Conservation (phyloP, 1,140 invertebrate species). For the Caerostris darwini region DNA sequence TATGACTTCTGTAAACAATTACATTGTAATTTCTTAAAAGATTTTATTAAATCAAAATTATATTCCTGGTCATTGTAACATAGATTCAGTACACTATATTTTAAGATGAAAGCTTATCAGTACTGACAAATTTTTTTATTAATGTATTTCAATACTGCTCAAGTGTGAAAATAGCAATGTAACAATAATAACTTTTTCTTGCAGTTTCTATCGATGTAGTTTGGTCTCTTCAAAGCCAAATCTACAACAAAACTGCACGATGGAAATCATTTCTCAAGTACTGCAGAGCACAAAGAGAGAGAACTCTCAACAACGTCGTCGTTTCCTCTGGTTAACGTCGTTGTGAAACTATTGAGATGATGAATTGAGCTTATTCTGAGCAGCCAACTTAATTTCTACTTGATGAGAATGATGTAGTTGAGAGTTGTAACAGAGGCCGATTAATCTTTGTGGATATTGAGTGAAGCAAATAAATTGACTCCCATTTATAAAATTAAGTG, state of each 20-base stretch:
- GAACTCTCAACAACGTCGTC: background rate
- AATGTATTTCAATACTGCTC: too few relatives aligned
- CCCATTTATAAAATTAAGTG: background rate
- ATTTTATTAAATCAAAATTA: too few relatives aligned
- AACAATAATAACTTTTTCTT: too few relatives aligned
- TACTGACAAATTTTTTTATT: too few relatives aligned
- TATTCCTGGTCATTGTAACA: too few relatives aligned
- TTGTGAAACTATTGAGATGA: background rate
- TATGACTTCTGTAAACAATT: too few relatives aligned
- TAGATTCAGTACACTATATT: too few relatives aligned
- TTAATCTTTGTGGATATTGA: too few relatives aligned
- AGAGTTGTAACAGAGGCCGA: background rate
- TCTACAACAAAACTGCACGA: background rate
- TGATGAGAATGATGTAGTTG: background rate
- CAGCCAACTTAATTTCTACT: slow-evolving; percentile 14
- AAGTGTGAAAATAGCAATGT: too few relatives aligned
- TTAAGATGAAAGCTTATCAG: too few relatives aligned
- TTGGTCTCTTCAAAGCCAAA: slow-evolving; percentile 55
- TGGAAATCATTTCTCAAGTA: slow-evolving; percentile 18
- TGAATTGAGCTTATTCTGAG: slow-evolving; percentile 5
- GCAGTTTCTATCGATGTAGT: slow-evolving; percentile 35
- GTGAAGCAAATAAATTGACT: slow-evolving; percentile 1
- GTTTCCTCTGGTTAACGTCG: slow-evolving; percentile 30
- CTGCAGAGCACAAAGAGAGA: background rate
- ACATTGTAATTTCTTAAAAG: too few relatives aligned